Conservation (phyloP, 2,888 invertebrate genomes). For the Oasisia sp. region DNA sequence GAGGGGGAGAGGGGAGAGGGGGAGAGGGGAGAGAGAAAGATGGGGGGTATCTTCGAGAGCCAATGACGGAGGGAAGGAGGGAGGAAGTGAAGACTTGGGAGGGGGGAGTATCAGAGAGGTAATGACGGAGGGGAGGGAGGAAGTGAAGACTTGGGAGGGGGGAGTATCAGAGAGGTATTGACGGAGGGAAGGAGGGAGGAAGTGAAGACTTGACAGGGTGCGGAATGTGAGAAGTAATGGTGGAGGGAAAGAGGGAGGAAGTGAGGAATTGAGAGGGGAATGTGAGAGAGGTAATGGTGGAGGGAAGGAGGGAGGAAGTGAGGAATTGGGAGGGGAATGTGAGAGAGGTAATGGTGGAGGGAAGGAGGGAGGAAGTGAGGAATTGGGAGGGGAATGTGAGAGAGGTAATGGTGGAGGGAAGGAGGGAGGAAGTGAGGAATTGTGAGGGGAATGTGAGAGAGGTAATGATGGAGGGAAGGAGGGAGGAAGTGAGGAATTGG, state of each 20-base stretch:
- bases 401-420: no score
- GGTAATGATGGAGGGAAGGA: no score
- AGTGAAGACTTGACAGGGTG: neutral
- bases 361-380: neutral
- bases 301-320: neutral
- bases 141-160: neutral
- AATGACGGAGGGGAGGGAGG: neutral
- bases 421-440: no score
- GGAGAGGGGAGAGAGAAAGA: no score
- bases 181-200: neutral
- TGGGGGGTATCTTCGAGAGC: no score
- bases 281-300: neutral
- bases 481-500: no score
- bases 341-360: neutral
- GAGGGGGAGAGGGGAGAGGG: no score
- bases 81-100: neutral
- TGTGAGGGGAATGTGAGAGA: no score
- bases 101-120: no score
- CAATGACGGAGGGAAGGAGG: no score
- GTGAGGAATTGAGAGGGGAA: neutral
- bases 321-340: neutral
- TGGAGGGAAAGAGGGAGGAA: neutral
- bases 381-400: neutral
- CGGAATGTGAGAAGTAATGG: neutral
- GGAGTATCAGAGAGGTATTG: neutral